A percentile compares a stretch with the other conserved stretches of the same genome.
Evolutionary conservation across 2,797 vertebrate genomes (phyloP).

Genomic region (Danio choprae): DNA sequence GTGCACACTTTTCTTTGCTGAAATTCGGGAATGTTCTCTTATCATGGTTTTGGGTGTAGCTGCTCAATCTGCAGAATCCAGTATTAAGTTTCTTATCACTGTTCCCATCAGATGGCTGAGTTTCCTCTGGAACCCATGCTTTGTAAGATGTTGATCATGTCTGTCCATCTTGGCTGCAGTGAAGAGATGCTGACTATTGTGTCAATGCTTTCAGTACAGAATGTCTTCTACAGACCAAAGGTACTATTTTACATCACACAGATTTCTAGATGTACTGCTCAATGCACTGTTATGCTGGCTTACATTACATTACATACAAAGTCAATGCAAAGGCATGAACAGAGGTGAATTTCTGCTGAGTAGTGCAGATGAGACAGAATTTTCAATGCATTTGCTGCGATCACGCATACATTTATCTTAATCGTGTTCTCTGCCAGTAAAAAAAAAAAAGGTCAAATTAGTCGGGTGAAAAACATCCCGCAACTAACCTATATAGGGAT

Average conservation of each 20-base stretch:
- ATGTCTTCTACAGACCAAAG: slow-evolving; percentile 98
- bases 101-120: slow-evolving; percentile 90
- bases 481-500: too few relatives aligned
- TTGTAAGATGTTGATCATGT: slow-evolving; percentile 99
- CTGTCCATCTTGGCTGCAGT: slow-evolving; percentile 96
- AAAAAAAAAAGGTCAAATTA: too few relatives aligned
- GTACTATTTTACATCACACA: slow-evolving; percentile 66
- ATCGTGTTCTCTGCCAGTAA: too few relatives aligned
- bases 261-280: background rate
- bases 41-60: background rate
- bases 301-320: too few relatives aligned
- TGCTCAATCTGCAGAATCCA: background rate
- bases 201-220: slow-evolving; percentile 98
- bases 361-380: too few relatives aligned
- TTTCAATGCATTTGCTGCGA: too few relatives aligned
- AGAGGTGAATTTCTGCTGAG: too few relatives aligned
- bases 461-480: too few relatives aligned
- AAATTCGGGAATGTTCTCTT: background rate
- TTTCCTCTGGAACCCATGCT: slow-evolving; percentile 98
- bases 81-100: background rate
- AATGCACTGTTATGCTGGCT: background rate
- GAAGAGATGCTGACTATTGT: slow-evolving; percentile 99
- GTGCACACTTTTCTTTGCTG: background rate
- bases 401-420: too few relatives aligned
- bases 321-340: too few relatives aligned